phyloP scores from a whole-genome alignment of 35 echinoderm and acorn worm species.

The Apostichopus parvimensis region DNA sequence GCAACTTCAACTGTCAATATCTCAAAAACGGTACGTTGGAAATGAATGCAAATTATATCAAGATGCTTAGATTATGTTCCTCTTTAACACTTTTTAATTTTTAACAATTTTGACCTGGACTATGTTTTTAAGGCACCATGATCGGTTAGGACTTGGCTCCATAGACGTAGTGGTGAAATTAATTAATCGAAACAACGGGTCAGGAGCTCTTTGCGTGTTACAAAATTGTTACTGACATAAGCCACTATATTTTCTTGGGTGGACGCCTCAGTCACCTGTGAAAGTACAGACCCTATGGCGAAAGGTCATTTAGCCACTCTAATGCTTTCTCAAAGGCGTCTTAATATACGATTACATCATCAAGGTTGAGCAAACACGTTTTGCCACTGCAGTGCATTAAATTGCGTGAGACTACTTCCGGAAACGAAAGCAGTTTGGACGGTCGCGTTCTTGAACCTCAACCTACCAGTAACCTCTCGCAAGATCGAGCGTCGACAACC shows the following conservation, averaged over 20 bases:
- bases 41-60: too few relatives aligned
- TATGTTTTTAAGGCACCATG: constrained; percentile 60
- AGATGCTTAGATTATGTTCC: too few relatives aligned
- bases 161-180: constrained; percentile 68
- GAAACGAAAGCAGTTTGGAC: constrained; percentile 36
- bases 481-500: constrained; percentile 73
- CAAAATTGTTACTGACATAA: constrained; percentile 61
- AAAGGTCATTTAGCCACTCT: constrained; percentile 11
- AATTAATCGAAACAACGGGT: constrained; percentile 50
- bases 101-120: too few relatives aligned
- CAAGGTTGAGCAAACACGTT: constrained; percentile 54
- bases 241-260: constrained; percentile 41
- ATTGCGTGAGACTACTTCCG: constrained; percentile 10
- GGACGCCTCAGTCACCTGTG: constrained; percentile 15
- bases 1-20: too few relatives aligned
- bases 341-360: constrained; percentile 67
- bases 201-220: constrained; percentile 67
- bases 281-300: constrained; percentile 66
- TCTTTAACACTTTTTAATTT: too few relatives aligned
- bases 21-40: too few relatives aligned
- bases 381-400: constrained; percentile 32
- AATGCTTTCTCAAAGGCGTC: constrained; percentile 22
- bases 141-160: constrained; percentile 59
- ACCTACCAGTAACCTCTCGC: constrained; percentile 77
- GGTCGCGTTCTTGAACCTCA: constrained; percentile 23